Evolutionary conservation across 2,888 invertebrate species (phyloP).

Genomic region (Hoplodrina ambigua): DNA sequence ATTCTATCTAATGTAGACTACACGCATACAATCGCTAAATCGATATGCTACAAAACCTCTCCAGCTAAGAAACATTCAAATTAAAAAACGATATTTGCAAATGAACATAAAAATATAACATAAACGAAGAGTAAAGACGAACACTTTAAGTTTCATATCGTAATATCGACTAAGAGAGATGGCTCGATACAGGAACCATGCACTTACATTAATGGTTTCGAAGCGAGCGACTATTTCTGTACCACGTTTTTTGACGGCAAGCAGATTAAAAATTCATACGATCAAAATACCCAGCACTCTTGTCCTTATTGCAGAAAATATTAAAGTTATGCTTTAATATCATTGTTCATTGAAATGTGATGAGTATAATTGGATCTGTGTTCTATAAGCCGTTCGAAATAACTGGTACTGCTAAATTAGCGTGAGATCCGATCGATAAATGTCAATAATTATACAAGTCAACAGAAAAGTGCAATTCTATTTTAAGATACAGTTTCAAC

Average conservation of each 20-base stretch:
- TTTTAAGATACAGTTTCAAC: neutral
- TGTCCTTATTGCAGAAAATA: constrained; percentile 57
- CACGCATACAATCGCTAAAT: neutral
- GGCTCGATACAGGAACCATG: constrained; percentile 70
- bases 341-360: constrained; percentile 59
- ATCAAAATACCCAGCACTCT: constrained; percentile 71
- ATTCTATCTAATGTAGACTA: neutral
- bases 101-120: constrained; percentile 26
- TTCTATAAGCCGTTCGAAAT: constrained; percentile 7
- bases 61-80: neutral
- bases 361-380: neutral
- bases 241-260: constrained; percentile 73
- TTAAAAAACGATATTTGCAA: constrained; percentile 1
- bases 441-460: neutral
- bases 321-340: constrained; percentile 67
- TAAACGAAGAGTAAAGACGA: constrained; percentile 31
- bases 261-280: constrained; percentile 79
- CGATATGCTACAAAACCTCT: neutral
- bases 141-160: constrained; percentile 49
- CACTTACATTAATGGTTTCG: constrained; percentile 83
- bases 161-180: constrained; percentile 62
- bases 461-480: neutral
- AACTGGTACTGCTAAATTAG: constrained; percentile 11
- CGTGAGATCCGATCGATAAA: neutral
- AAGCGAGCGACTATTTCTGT: constrained; percentile 72